Conservation (phyloP, 2,888 invertebrate species). For the Anoncus sp. region DNA sequence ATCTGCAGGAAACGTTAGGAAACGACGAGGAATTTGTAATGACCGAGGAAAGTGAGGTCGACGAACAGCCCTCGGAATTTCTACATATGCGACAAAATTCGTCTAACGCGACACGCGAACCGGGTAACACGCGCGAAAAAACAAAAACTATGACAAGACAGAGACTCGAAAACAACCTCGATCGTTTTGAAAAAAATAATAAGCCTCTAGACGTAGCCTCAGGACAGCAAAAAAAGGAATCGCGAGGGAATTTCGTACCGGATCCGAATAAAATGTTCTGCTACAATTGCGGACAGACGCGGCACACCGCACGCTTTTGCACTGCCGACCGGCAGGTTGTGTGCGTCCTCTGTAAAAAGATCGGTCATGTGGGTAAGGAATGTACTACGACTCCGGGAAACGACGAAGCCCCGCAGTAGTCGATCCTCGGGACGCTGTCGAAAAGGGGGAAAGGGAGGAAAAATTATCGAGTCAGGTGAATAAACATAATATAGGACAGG, state of each 20-base stretch:
- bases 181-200: no score
- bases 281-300: slow-evolving; percentile 38
- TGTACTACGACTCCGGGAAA: slow-evolving; percentile 43
- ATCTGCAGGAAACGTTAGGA: background rate
- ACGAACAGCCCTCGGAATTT: no score
- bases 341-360: slow-evolving; percentile 24
- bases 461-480: background rate
- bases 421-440: slow-evolving; percentile 32
- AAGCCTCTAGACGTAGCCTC: no score
- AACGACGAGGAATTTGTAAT: no score
- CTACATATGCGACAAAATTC: slow-evolving; percentile 15
- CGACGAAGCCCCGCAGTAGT: slow-evolving; percentile 35
- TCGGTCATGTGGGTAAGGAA: no score
- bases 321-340: slow-evolving; percentile 27
- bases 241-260: background rate
- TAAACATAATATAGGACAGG: background rate
- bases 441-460: slow-evolving; percentile 25
- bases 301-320: slow-evolving; percentile 42
- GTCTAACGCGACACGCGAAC: no score
- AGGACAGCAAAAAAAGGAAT: no score
- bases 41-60: no score
- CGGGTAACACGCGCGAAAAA: no score
- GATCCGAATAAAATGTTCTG: slow-evolving; percentile 30
- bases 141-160: no score
- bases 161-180: no score